phyloP scores from a whole-genome alignment of 2,888 invertebrate species.

The Drosophila demipolita region DNA sequence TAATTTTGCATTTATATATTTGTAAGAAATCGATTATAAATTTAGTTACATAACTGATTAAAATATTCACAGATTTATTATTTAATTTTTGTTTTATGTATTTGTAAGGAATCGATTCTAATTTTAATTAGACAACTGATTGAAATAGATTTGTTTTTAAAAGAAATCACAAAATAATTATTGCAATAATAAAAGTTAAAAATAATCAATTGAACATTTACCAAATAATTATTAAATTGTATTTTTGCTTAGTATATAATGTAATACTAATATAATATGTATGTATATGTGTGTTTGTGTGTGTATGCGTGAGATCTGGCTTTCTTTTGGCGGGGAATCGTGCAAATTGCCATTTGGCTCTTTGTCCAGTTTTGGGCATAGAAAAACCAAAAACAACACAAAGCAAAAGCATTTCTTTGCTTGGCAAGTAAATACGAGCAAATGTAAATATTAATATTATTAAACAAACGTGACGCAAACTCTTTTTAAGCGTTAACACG shows the following conservation, averaged over 20 bases:
- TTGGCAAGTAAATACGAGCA: constrained; percentile 69
- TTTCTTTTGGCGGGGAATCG: constrained; percentile 48
- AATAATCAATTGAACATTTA: neutral
- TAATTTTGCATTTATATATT: neutral
- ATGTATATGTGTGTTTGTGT: constrained; percentile 9
- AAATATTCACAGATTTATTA: too few species aligned
- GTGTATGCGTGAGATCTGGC: constrained; percentile 28
- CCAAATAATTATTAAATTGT: neutral
- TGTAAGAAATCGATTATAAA: too few species aligned
- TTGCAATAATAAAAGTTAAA: neutral
- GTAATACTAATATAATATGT: neutral
- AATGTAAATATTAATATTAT: constrained; percentile 79
- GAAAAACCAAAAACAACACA: neutral
- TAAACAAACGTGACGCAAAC: too few species aligned
- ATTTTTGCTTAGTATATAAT: neutral
- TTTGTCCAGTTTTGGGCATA: constrained; percentile 73
- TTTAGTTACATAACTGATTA: too few species aligned
- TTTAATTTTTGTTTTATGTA: too few species aligned
- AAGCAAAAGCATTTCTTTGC: constrained; percentile 30
- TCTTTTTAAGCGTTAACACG: constrained; percentile 43
- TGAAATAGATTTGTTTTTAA: neutral
- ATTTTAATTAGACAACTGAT: neutral
- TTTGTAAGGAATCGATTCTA: neutral
- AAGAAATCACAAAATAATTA: neutral
- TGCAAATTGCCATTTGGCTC: constrained; percentile 71